These are phyloP conservation scores for Notodonta dromedarius DNA, from an alignment of 2,888 invertebrate genomes.

Conservation along the genomic window DNA sequence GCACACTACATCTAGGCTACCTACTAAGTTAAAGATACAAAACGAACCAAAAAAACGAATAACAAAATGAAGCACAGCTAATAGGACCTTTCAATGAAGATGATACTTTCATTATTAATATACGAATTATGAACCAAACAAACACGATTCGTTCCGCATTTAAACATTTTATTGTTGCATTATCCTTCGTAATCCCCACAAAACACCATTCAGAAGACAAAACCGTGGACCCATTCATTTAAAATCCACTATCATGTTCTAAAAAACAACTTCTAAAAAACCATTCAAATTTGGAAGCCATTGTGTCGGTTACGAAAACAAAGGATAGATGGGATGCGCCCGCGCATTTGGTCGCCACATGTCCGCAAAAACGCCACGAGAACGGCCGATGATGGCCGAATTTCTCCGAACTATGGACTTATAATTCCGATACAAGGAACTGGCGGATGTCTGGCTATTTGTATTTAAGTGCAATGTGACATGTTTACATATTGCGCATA, in stretches of 20 bases:
- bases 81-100: too few species aligned
- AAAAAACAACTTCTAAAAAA: slow-evolving; percentile 30
- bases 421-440: slow-evolving; percentile 4
- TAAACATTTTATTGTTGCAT: not conserved
- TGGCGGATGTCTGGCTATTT: not conserved
- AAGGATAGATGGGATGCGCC: slow-evolving; percentile 51
- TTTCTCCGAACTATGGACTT: slow-evolving; percentile 42
- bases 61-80: too few species aligned
- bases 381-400: slow-evolving; percentile 49
- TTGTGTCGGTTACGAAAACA: slow-evolving; percentile 42
- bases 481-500: not conserved
- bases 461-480: not conserved
- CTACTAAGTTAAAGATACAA: too few species aligned
- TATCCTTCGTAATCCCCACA: not conserved
- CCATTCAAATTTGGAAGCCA: slow-evolving; percentile 51
- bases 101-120: too few species aligned
- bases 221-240: slow-evolving; percentile 44
- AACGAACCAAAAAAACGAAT: too few species aligned
- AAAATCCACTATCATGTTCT: slow-evolving; percentile 16
- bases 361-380: slow-evolving; percentile 61
- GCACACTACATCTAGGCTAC: too few species aligned
- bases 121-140: not conserved
- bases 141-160: not conserved
- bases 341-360: slow-evolving; percentile 72
- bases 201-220: slow-evolving; percentile 14